Conservation (phyloP, 2,888 invertebrate species). For the Scotopteryx bipunctaria region DNA sequence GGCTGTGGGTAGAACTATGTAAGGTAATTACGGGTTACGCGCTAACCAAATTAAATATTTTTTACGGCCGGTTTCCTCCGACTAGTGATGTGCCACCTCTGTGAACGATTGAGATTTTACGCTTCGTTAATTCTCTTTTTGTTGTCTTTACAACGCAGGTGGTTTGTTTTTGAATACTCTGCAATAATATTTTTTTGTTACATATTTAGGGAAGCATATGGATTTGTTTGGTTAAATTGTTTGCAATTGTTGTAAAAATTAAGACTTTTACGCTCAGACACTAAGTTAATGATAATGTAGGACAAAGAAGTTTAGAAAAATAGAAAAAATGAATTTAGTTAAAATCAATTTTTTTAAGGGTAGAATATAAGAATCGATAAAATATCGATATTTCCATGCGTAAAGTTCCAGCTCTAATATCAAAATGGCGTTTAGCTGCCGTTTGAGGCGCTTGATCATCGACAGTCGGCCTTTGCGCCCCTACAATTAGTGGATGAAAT, state of each 20-base stretch:
- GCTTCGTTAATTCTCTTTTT: constrained; percentile 27
- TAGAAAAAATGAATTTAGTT: no score
- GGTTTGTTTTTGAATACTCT: constrained; percentile 8
- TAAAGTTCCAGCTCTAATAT: constrained; percentile 32
- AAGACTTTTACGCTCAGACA: no score
- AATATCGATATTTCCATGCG: constrained; percentile 6
- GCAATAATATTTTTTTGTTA: background rate
- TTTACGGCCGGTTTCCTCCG: constrained; percentile 63
- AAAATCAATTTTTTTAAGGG: background rate
- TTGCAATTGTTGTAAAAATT: no score
- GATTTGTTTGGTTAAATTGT: no score
- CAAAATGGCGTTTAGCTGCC: constrained; percentile 70
- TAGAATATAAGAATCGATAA: background rate
- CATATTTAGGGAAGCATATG: no score
- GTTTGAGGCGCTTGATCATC: constrained; percentile 58
- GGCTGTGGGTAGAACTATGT: constrained; percentile 59
- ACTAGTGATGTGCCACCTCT: constrained; percentile 56
- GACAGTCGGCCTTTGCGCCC: constrained; percentile 54
- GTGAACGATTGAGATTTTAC: constrained; percentile 24
- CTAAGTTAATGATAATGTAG: no score
- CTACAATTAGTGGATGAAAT: constrained; percentile 71
- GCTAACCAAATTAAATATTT: constrained; percentile 73
- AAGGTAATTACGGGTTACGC: constrained; percentile 68
- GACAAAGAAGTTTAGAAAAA: no score
- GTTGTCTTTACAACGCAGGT: constrained; percentile 18